Evolutionary conservation across 2,797 vertebrate genomes (phyloP).

Genomic region (Muraenolepis orangiensis): DNA sequence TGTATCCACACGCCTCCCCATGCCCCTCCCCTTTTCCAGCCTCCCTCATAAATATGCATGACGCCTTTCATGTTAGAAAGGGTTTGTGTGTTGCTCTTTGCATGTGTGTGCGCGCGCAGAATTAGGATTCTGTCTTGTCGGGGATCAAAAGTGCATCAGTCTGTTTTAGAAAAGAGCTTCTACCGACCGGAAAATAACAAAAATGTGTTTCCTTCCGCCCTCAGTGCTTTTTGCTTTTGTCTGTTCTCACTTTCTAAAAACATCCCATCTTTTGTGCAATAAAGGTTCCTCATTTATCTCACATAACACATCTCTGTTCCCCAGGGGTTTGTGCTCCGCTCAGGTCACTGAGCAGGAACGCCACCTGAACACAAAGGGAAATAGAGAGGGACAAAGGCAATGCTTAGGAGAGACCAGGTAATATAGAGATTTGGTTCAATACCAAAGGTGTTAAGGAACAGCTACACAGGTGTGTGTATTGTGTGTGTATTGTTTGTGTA

Average conservation of each 20-base stretch:
- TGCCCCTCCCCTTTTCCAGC: neutral
- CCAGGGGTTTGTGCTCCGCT: neutral
- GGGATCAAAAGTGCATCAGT: neutral
- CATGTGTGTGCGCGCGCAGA: neutral
- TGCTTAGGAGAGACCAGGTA: neutral
- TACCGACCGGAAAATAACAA: neutral
- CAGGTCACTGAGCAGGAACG: neutral
- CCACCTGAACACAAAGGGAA: neutral
- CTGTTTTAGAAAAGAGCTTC: neutral
- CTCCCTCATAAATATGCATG: neutral
- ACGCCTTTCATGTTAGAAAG: neutral
- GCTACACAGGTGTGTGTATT: too few species aligned
- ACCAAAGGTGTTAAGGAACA: too few species aligned
- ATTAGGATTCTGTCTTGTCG: neutral
- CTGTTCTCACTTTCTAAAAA: neutral
- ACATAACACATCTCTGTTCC: neutral
- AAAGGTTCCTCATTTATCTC: neutral
- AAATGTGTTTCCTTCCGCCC: neutral
- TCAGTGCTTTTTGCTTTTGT: neutral
- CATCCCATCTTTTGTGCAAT: too few species aligned
- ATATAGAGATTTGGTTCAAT: neutral
- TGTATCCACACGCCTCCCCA: neutral
- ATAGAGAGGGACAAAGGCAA: neutral
- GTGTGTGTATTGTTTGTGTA: too few species aligned
- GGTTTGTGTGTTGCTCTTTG: neutral